Conservation (phyloP, 92 coral and sea anemone genomes). For the Actinostola sp. region DNA sequence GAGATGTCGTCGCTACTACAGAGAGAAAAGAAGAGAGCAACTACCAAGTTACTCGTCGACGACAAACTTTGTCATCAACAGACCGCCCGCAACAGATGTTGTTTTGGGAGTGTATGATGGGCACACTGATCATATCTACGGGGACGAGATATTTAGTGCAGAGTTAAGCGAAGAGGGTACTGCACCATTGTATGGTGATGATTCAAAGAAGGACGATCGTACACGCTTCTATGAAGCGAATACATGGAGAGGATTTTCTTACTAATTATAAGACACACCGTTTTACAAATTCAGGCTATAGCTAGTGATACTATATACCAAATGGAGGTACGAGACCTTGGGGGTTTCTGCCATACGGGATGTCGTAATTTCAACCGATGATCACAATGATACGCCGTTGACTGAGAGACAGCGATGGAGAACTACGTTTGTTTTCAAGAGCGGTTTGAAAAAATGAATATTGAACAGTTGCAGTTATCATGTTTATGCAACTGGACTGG, state of each 20-base stretch:
- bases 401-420: too few species aligned
- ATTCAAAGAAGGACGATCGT: slow-evolving; percentile 45
- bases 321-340: too few species aligned
- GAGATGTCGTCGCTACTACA: slow-evolving; percentile 31
- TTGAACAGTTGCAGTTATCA: too few species aligned
- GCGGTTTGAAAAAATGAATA: too few species aligned
- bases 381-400: too few species aligned
- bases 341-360: too few species aligned
- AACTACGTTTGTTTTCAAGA: too few species aligned
- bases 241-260: slow-evolving; percentile 64
- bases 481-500: too few species aligned
- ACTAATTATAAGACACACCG: slow-evolving; percentile 21
- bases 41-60: slow-evolving; percentile 31
- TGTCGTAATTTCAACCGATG: too few species aligned
- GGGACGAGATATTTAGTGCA: slow-evolving; percentile 44
- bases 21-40: slow-evolving; percentile 12
- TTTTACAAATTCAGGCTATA: too few species aligned
- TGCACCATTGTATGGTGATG: slow-evolving; percentile 23
- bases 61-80: slow-evolving; percentile 39
- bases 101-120: slow-evolving; percentile 49
- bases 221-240: slow-evolving; percentile 54
- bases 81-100: slow-evolving; percentile 67
- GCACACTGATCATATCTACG: slow-evolving; percentile 20
- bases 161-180: slow-evolving; percentile 14
- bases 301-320: too few species aligned